These are phyloP conservation scores for Anadara kagoshimensis DNA, from an alignment of 1,140 invertebrate genomes.

Conservation along the genomic window DNA sequence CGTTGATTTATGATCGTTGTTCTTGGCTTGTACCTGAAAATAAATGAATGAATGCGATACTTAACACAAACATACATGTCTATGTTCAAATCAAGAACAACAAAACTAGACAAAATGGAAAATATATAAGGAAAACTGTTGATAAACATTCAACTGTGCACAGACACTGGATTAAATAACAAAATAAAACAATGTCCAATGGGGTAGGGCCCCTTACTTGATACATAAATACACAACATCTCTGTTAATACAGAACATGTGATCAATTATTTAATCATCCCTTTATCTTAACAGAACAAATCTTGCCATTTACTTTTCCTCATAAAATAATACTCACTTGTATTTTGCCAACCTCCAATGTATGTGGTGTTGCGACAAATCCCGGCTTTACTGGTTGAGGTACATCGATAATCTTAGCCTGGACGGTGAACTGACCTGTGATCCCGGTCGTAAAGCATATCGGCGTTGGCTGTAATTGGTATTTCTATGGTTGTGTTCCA, in stretches of 20 bases:
- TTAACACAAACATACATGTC: no score
- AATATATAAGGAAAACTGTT: no score
- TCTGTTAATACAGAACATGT: no score
- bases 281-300: no score
- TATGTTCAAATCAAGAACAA: no score
- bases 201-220: neutral
- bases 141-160: no score
- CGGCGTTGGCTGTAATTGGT: conserved; percentile 51
- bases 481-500: conserved; percentile 47
- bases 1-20: conserved; percentile 50
- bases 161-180: neutral
- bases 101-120: no score
- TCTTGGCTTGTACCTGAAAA: conserved; percentile 49
- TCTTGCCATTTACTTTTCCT: no score
- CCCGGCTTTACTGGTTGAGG: conserved; percentile 6
- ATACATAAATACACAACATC: no score
- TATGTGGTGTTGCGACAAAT: conserved; percentile 18
- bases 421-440: conserved; percentile 26
- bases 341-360: conserved; percentile 25
- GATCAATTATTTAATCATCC: no score
- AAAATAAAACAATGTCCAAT: neutral
- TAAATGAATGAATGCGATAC: neutral
- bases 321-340: conserved; percentile 9
- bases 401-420: conserved; percentile 26
- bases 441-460: conserved; percentile 46